Evolutionary conservation across 2,797 vertebrate species (phyloP), one percentile per base, ranked within the genome.

Genomic region (Menidia menidia): DNA sequence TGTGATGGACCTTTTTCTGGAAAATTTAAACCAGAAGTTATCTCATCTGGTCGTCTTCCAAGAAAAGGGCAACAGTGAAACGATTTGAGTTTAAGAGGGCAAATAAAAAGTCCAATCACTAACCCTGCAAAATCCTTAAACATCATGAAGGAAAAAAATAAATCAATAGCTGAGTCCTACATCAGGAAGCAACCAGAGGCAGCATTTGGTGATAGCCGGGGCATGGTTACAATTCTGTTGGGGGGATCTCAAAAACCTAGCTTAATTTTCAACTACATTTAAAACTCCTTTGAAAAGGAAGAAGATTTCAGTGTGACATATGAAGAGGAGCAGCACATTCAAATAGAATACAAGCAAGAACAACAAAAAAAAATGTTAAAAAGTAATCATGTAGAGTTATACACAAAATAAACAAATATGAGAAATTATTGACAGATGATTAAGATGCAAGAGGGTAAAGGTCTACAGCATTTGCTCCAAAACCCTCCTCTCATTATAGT

Each of bases 361-460:
- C 25, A 93, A 39, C 35, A 80, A 85, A 53, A 87, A 68, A 4
- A 63, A 81, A 89, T 89, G 93, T 83, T 88, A 81, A 93, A 88
- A 93, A 91, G 87, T 83, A 92, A 85, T 89, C 89, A 94, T 95
- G 88, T 96, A 96, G 94, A 97, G 82, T 94, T 95, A 95, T 96
- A 96, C 93, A 96, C 89, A 91, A 94, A 84, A 93, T 64, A 74
- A 81, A 89, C 71, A 81, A 81, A 89, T 70, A 79, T 16, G 57
- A 66, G 33, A 70, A 83, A 73, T 75, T 79, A 75, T 71, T 75
- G 70, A 84, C 67, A 64, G 64, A 56, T 39, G 48, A 78, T 54
- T 73, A 75, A 81, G 74, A 86, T 58, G 42, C 45, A 82, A 82
- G 81, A 84, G 32, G 81, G 64, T 69, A 85, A 81, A 61, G 64